phyloP scores from a whole-genome alignment of 2,888 invertebrate species.

The Oxystoma pomonae region DNA sequence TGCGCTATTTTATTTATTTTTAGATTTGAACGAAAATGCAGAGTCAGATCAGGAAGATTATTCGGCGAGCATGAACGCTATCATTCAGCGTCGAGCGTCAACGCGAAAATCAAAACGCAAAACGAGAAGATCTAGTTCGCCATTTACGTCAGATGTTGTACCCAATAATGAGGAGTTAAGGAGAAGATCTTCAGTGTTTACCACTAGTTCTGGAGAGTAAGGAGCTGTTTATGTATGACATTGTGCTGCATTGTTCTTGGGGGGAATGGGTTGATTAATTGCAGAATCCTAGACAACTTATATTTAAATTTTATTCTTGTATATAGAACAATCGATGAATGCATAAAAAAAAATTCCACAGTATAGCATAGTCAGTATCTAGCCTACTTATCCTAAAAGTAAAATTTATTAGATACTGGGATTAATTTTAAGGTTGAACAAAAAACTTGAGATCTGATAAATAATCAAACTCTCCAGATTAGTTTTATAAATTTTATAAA shows the following conservation, averaged over 20 bases:
- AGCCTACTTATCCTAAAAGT: too few relatives aligned
- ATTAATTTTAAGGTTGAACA: too few relatives aligned
- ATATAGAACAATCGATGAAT: too few relatives aligned
- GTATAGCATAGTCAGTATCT: too few relatives aligned
- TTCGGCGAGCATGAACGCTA: slow-evolving; percentile 79
- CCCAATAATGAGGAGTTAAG: slow-evolving; percentile 43
- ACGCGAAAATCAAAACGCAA: slow-evolving; percentile 65
- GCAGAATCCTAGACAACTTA: background rate
- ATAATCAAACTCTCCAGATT: too few relatives aligned
- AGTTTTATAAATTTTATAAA: too few relatives aligned
- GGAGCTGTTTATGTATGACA: slow-evolving; percentile 36
- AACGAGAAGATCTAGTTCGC: slow-evolving; percentile 57
- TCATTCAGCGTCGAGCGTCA: slow-evolving; percentile 75
- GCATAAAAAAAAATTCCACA: too few relatives aligned
- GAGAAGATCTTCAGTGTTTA: slow-evolving; percentile 71
- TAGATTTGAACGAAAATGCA: slow-evolving; percentile 41
- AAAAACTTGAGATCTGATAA: too few relatives aligned
- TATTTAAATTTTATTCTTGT: too few relatives aligned
- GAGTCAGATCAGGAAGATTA: slow-evolving; percentile 79
- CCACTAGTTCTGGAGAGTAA: slow-evolving; percentile 84
- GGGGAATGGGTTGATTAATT: background rate
- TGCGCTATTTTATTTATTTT: too few relatives aligned
- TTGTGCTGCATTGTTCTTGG: background rate
- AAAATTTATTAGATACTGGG: too few relatives aligned
- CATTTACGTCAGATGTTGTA: slow-evolving; percentile 51